These are phyloP conservation scores for Euphysa ruthae DNA, from an alignment of 30 jellyfish, hydroid and myxozoan species.

Conservation along the genomic window DNA sequence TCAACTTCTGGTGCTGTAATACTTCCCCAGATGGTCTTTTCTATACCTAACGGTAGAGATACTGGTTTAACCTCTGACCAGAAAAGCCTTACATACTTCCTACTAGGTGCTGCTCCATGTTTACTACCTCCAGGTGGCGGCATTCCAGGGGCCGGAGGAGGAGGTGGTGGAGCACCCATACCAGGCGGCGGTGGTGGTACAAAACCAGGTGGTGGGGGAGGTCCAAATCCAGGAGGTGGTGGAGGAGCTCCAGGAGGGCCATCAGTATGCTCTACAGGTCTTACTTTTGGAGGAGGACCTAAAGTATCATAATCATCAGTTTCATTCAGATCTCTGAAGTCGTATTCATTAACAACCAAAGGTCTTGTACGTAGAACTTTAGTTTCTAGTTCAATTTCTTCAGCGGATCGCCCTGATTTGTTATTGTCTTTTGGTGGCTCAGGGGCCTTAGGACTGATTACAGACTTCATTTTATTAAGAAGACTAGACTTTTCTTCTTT, in stretches of 20 bases:
- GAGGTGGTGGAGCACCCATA: slow-evolving; percentile 48
- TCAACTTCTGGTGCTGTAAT: slow-evolving; percentile 83
- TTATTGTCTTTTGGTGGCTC: slow-evolving; percentile 46
- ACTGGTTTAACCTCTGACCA: slow-evolving; percentile 87
- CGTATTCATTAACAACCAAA: slow-evolving; percentile 62
- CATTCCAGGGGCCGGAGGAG: slow-evolving; percentile 35
- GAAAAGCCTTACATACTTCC: slow-evolving; percentile 83
- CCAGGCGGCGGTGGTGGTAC: slow-evolving; percentile 57
- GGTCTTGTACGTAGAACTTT: slow-evolving; percentile 81
- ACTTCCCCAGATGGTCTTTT: slow-evolving; percentile 75
- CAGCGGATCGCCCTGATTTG: slow-evolving; percentile 46
- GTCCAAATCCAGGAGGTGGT: slow-evolving; percentile 67
- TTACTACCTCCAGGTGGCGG: slow-evolving; percentile 52
- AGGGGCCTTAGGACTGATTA: slow-evolving; percentile 57
- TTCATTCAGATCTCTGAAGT: slow-evolving; percentile 80
- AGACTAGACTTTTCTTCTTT: slow-evolving; percentile 71
- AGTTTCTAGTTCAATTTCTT: slow-evolving; percentile 80
- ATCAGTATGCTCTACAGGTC: slow-evolving; percentile 13
- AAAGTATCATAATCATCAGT: slow-evolving; percentile 87
- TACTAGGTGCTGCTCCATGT: slow-evolving; percentile 30
- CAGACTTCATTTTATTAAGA: slow-evolving; percentile 68
- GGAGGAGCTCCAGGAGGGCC: slow-evolving; percentile 80
- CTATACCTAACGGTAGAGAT: slow-evolving; percentile 39
- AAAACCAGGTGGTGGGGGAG: slow-evolving; percentile 90
- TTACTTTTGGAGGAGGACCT: slow-evolving; percentile 46